Base-by-base conservation (phyloP, 2,113 vertebrate species). In the Rostratula benghalensis region DNA sequence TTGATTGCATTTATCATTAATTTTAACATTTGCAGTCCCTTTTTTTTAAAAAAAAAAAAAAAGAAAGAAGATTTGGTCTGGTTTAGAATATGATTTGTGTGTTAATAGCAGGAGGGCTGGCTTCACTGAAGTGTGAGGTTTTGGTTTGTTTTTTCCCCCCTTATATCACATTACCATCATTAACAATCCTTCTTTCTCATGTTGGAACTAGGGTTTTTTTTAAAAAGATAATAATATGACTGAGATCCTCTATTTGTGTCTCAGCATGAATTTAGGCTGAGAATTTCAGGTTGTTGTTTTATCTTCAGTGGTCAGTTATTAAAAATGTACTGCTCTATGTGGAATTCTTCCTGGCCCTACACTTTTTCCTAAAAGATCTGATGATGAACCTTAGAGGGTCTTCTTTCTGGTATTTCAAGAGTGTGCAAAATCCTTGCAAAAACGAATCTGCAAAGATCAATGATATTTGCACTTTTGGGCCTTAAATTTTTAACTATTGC, bases 131-230 rank as follows among this genome's bases (percentile, higher is more conserved):
- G 13, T 5, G 16, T 20, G 17, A 46, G 22, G 18, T 24, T n/a
- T 53, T 11, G 4, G 23, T 9, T 71, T 31, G 21, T 0, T 11
- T 87, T 80, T 21, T 2, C 3, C 11, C 21, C n/a, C 21, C 2
- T 77, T 63, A 12, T 33, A 23, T 33, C 61, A 27, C 11, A 24
- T 41, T 17, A 46, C n/a, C 35, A 17, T 59, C 19, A 27, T 15
- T 35, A 65, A 71, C 21, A 76, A 15, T 76, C 81, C 27, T 19
- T 85, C n/a, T 64, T 37, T 46, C 45, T 24, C 28, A 6, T 56
- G 13, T 27, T 45, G 35, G 46, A 63, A 63, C 10, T 4, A 39
- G 33, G 14, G 5, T 1, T 19, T 37, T 74, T 74, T 82, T 41
- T 6, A 10, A 16, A 20, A 75, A 46, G 59, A 46, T 48, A 23